Evolutionary conservation across 2,888 invertebrate species (phyloP).

Genomic region (Tanytarsus gracilentus): DNA sequence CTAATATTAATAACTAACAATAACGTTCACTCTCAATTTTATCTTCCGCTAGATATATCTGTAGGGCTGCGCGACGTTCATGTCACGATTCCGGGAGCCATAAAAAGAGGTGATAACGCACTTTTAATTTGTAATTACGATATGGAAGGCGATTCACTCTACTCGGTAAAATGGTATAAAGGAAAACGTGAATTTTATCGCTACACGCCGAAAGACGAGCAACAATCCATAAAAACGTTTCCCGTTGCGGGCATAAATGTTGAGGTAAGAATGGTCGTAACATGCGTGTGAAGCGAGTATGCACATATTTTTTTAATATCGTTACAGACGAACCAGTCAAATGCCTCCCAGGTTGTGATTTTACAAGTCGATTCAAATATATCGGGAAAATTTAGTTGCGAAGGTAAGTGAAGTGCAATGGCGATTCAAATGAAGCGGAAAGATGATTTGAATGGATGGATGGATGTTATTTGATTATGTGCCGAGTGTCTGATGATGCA

Average conservation of each 20-base stretch:
- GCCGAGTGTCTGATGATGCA: no score
- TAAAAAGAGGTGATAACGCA: conserved; percentile 51
- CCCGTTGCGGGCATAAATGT: conserved; percentile 51
- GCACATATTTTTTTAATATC: not conserved
- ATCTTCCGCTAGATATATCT: conserved; percentile 17
- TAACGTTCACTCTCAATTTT: not conserved
- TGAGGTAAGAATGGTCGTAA: conserved; percentile 39
- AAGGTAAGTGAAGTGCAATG: conserved; percentile 24
- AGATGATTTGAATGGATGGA: no score
- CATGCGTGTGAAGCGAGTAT: not conserved
- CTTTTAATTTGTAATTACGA: conserved; percentile 64
- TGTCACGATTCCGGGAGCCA: conserved; percentile 56
- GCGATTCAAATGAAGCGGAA: no score
- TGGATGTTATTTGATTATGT: no score
- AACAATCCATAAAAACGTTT: conserved; percentile 54
- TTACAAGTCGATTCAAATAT: conserved; percentile 24
- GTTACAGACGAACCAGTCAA: conserved; percentile 18
- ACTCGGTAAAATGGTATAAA: conserved; percentile 74
- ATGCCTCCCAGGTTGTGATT: conserved; percentile 25
- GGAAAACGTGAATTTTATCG: conserved; percentile 55
- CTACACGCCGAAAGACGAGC: conserved; percentile 52
- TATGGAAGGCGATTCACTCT: conserved; percentile 65
- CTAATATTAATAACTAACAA: not conserved
- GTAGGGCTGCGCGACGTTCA: conserved; percentile 51
- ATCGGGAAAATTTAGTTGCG: conserved; percentile 22